phyloP scores from a whole-genome alignment of 2,113 vertebrate species.

The Dipodomys merriami region DNA sequence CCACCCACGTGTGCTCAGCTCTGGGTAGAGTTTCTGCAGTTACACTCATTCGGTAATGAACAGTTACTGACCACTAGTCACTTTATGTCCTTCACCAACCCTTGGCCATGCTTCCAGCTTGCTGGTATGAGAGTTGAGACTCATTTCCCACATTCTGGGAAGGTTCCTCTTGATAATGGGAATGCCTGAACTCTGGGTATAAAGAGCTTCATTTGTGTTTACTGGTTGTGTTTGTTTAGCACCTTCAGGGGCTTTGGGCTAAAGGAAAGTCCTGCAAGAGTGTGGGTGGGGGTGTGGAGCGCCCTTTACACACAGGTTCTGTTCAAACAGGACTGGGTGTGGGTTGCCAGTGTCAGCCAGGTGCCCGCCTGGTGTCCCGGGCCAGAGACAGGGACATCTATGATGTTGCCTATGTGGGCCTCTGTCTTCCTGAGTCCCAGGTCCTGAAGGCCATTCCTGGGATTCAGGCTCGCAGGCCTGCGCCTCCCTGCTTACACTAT shows the following conservation, averaged over 20 bases:
- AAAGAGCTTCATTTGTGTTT: background rate
- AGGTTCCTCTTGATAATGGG: background rate
- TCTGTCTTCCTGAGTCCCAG: background rate
- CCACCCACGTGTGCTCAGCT: background rate
- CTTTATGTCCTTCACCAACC: slow-evolving; percentile 41
- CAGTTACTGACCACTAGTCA: slow-evolving; percentile 51
- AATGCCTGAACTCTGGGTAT: background rate
- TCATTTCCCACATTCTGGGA: slow-evolving; percentile 24
- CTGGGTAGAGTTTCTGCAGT: background rate
- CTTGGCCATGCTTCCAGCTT: background rate
- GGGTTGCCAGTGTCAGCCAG: background rate
- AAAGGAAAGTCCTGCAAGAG: background rate
- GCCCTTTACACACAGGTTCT: background rate
- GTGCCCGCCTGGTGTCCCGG: background rate
- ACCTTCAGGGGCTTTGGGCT: background rate
- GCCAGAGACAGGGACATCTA: no score
- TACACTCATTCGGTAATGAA: background rate
- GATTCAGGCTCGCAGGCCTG: background rate
- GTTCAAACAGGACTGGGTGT: background rate
- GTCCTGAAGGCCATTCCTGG: background rate
- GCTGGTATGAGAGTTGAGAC: background rate
- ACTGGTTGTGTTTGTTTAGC: slow-evolving; percentile 20
- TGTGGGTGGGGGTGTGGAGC: background rate
- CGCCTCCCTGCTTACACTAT: background rate
- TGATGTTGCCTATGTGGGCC: background rate